Conservation (phyloP, 2,113 vertebrate genomes). For the Pteronura brasiliensis region DNA sequence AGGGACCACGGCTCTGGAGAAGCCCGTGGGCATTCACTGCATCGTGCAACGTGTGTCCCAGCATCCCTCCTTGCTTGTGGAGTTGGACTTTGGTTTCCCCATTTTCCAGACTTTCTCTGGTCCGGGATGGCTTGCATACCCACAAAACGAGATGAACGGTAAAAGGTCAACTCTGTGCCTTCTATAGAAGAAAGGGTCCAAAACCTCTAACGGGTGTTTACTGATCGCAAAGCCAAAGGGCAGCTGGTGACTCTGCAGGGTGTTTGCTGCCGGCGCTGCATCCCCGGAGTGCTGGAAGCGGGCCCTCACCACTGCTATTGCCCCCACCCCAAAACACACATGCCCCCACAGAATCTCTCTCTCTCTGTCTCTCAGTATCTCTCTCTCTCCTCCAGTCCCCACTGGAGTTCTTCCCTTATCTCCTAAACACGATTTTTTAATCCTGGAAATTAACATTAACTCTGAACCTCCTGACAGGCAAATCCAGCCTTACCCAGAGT, state of each 20-base stretch:
- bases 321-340: background rate
- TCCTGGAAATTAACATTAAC: background rate
- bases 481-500: background rate
- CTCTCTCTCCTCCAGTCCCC: background rate
- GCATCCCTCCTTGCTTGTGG: background rate
- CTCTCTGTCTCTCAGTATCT: too few relatives aligned
- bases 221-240: background rate
- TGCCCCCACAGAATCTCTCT: accelerated
- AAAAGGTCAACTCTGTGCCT: background rate
- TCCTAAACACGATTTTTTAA: background rate
- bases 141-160: background rate
- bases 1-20: background rate
- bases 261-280: background rate
- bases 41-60: background rate
- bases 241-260: background rate
- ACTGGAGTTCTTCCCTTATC: background rate
- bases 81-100: background rate
- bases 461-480: background rate
- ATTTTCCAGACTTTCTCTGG: background rate
- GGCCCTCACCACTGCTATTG: background rate
- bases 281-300: background rate
- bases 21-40: accelerated
- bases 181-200: background rate
- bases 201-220: background rate
- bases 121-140: background rate